phyloP scores from a whole-genome alignment of 1,140 invertebrate species.

The Pomacea maculata region DNA sequence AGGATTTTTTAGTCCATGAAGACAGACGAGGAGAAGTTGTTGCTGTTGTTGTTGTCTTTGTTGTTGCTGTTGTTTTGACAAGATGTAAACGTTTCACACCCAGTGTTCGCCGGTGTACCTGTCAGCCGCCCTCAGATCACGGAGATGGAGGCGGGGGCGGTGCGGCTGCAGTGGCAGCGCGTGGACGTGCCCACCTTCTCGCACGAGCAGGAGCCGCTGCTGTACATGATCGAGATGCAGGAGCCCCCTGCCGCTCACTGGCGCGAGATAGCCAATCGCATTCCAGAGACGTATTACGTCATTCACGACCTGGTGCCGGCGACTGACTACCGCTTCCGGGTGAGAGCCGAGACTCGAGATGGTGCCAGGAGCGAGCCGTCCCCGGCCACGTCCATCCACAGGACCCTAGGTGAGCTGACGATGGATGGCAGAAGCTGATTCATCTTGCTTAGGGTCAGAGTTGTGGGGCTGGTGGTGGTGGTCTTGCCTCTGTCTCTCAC shows the following conservation, averaged over 20 bases:
- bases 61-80: too few species aligned
- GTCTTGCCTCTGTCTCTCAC: neutral
- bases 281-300: slow-evolving; percentile 47
- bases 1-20: too few species aligned
- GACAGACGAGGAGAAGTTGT: too few species aligned
- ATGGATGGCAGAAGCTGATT: neutral
- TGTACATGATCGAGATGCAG: slow-evolving; percentile 58
- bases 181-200: slow-evolving; percentile 53
- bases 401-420: slow-evolving; percentile 46
- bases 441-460: too few species aligned
- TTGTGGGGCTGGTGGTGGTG: neutral
- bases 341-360: slow-evolving; percentile 44
- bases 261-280: slow-evolving; percentile 48
- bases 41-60: too few species aligned
- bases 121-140: slow-evolving; percentile 50
- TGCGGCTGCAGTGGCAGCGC: slow-evolving; percentile 49
- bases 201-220: slow-evolving; percentile 43
- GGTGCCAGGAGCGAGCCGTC: slow-evolving; percentile 54
- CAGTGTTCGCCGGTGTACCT: slow-evolving; percentile 58
- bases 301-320: slow-evolving; percentile 50
- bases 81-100: neutral
- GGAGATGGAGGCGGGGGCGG: slow-evolving; percentile 49
- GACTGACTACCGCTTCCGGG: slow-evolving; percentile 57
- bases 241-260: slow-evolving; percentile 42
- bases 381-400: slow-evolving; percentile 53